Percentiles rank a stretch among this genome's conserved stretches.
These are phyloP conservation scores for Parus major DNA, from an alignment of 2,113 vertebrate species.

Conservation along the genomic window DNA sequence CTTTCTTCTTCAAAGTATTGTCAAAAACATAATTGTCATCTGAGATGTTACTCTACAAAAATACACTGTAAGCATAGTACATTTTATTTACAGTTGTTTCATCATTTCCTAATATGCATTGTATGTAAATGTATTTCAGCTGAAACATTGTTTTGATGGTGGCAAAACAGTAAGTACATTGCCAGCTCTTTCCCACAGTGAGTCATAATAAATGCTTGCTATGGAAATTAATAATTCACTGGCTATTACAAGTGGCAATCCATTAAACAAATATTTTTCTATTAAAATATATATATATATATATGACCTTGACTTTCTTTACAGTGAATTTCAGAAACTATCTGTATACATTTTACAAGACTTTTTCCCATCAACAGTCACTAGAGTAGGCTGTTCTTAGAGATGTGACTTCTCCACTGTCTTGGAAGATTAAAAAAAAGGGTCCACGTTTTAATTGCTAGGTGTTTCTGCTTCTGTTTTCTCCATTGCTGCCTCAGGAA, in stretches of 20 bases:
- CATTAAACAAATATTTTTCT: constrained; percentile 35
- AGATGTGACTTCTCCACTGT: neutral
- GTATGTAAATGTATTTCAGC: neutral
- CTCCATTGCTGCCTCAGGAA: constrained; percentile 53
- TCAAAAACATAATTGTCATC: neutral
- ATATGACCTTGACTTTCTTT: neutral
- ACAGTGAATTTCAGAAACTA: constrained; percentile 5
- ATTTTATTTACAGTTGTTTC: constrained; percentile 12
- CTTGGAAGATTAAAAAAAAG: neutral
- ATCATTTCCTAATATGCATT: neutral
- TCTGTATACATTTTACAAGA: neutral
- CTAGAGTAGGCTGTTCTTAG: neutral
- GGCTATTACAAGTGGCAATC: constrained; percentile 22
- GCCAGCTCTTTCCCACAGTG: neutral
- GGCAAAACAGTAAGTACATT: neutral
- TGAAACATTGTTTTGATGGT: neutral
- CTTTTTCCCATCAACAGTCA: neutral
- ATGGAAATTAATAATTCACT: constrained; percentile 21
- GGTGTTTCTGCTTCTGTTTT: constrained; percentile 54
- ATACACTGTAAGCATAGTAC: neutral
- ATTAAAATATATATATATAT: constrained; percentile 29
- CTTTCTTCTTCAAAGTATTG: neutral
- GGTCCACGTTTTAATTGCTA: constrained; percentile 7
- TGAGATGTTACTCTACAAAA: neutral
- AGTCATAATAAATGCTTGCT: constrained; percentile 14